phyloP scores from a whole-genome alignment of 2,797 vertebrate genomes.

The Takifugu ocellatus region DNA sequence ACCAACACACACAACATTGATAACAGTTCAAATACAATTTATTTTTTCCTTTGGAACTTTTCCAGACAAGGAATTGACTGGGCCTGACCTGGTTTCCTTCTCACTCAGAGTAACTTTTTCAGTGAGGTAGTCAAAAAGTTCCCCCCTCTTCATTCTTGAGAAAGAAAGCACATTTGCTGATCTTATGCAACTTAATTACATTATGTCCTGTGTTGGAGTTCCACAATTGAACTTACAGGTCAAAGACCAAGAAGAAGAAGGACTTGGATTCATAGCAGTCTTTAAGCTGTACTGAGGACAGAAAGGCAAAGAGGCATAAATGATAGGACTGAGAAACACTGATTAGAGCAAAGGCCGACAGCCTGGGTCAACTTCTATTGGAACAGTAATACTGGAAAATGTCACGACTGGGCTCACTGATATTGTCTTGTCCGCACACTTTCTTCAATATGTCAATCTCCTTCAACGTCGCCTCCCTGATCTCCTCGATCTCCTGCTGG shows the following conservation, averaged over 20 bases:
- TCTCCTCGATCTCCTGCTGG: conserved; percentile 82
- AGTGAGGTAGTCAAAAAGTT: conserved; percentile 98
- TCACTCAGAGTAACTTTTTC: conserved; percentile 96
- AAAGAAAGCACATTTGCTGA: conserved; percentile 1
- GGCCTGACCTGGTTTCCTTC: conserved; percentile 91
- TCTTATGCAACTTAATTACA: not conserved
- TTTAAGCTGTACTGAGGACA: conserved; percentile 92
- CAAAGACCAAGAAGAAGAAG: conserved; percentile 97
- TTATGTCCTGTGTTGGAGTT: not conserved
- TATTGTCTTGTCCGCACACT: conserved; percentile 86
- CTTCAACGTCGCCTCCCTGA: conserved; percentile 86
- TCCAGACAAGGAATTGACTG: not conserved
- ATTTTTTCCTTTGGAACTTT: no score
- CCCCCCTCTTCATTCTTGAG: conserved; percentile 91
- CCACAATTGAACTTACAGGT: conserved; percentile 83
- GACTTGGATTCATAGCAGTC: conserved; percentile 92
- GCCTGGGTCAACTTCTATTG: not conserved
- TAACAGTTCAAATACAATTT: not conserved
- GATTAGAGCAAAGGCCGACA: conserved; percentile 7
- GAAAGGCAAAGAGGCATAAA: not conserved
- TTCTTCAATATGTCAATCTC: conserved; percentile 94
- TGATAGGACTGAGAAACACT: no score
- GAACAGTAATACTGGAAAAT: not conserved
- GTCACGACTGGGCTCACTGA: conserved; percentile 82
- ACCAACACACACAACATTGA: not conserved